Percentiles rank a stretch among this genome's conserved stretches.
Conservation (phyloP, 2,113 vertebrate genomes). For the Xyrauchen texanus region DNA sequence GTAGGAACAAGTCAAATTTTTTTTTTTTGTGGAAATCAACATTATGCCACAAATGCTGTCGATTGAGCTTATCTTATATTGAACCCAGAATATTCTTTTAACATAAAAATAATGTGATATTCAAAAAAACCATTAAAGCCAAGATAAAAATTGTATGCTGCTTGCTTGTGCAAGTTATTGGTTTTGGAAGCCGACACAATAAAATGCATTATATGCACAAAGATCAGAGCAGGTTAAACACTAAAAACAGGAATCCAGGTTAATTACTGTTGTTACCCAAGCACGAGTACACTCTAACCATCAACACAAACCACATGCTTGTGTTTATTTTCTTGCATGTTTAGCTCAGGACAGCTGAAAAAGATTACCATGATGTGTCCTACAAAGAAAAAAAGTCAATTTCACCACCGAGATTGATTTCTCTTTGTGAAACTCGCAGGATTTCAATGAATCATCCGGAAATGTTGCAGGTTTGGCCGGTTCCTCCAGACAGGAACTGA, state of each 20-base stretch:
- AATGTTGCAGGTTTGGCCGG: slow-evolving; percentile 41
- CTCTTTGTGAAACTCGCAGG: slow-evolving; percentile 38
- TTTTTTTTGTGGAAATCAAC: too few species aligned
- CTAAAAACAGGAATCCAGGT: neutral
- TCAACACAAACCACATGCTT: neutral
- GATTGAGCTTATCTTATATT: too few species aligned
- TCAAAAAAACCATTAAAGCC: neutral
- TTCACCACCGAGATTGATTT: neutral
- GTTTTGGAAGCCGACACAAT: neutral
- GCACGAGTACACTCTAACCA: neutral
- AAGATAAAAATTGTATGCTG: neutral
- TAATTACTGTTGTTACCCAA: neutral
- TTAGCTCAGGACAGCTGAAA: slow-evolving; percentile 3
- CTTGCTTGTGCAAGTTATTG: neutral
- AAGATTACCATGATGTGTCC: neutral
- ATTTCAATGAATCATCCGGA: neutral
- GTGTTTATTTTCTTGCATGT: neutral
- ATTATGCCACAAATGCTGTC: too few species aligned
- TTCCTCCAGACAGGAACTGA: slow-evolving; percentile 28
- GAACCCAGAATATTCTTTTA: too few species aligned
- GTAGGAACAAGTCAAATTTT: too few species aligned
- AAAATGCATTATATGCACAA: neutral
- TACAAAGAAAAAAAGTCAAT: neutral
- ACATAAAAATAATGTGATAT: too few species aligned
- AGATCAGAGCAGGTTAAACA: too few species aligned